A percentile compares a stretch with the other conserved stretches of the same genome.
These are phyloP conservation scores for Magallana gigas DNA, from an alignment of 1,140 invertebrate species.

Conservation along the genomic window DNA sequence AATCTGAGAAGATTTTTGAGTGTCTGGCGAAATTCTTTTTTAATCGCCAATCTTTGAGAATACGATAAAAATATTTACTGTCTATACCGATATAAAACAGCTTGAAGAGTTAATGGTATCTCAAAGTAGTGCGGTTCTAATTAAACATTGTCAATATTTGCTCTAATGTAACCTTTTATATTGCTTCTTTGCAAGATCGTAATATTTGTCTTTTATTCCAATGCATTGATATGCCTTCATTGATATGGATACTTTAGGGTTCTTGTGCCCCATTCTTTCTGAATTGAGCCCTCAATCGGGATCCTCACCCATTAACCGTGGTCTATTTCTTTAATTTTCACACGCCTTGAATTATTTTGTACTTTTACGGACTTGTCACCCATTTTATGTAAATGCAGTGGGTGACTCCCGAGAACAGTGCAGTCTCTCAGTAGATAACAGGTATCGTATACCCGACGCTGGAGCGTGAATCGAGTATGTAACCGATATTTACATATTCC, in stretches of 20 bases:
- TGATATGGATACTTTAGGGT: not conserved
- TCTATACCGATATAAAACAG: too few relatives aligned
- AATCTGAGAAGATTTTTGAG: slow-evolving; percentile 13
- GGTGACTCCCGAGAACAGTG: not conserved
- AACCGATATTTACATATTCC: too few relatives aligned
- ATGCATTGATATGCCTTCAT: not conserved
- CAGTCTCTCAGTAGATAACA: too few relatives aligned
- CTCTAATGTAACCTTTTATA: not conserved
- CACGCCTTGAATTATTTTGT: slow-evolving; percentile 2
- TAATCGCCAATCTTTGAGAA: too few relatives aligned
- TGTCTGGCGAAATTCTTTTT: not conserved
- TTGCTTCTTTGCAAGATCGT: not conserved
- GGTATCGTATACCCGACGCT: too few relatives aligned
- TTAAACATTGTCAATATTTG: slow-evolving; percentile 35
- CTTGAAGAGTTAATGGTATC: not conserved
- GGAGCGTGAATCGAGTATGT: too few relatives aligned
- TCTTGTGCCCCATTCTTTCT: not conserved
- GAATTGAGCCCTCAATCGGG: not conserved
- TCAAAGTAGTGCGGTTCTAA: not conserved
- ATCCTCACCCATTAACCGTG: not conserved
- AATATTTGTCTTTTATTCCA: slow-evolving; percentile 6
- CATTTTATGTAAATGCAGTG: not conserved
- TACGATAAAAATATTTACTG: too few relatives aligned
- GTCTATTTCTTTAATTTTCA: not conserved
- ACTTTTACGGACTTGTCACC: not conserved